Evolutionary conservation across 2,888 invertebrate species (phyloP).

Genomic region (Argyra leucocephala): DNA sequence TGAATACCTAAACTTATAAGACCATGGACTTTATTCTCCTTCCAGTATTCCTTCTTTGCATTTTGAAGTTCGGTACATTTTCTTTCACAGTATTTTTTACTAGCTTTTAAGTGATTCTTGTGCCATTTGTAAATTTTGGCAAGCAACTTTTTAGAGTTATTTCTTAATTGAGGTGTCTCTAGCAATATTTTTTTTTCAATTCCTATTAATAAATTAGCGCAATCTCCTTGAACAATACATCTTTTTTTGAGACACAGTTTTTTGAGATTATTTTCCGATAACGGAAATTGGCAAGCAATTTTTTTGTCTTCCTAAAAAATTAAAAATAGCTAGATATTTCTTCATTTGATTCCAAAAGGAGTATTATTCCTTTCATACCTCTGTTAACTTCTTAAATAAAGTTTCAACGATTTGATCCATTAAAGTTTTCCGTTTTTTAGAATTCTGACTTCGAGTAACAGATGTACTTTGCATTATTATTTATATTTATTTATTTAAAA

Average conservation of each 20-base stretch:
- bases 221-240: neutral
- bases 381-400: neutral
- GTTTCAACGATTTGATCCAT: neutral
- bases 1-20: neutral
- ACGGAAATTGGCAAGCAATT: neutral
- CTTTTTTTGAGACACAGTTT: neutral
- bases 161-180: neutral
- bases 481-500: no score
- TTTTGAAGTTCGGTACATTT: neutral
- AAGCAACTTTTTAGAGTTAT: neutral
- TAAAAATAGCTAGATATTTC: no score
- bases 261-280: neutral
- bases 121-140: neutral
- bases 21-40: neutral
- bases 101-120: neutral
- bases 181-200: neutral
- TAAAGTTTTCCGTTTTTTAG: neutral
- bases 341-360: no score
- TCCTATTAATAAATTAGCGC: neutral
- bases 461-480: no score
- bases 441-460: no score
- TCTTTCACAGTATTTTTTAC: neutral
- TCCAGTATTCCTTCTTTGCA: neutral
- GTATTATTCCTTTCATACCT: neutral
- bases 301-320: neutral